Conservation (phyloP, 2,888 invertebrate genomes). For the Sympetrum striolatum region DNA sequence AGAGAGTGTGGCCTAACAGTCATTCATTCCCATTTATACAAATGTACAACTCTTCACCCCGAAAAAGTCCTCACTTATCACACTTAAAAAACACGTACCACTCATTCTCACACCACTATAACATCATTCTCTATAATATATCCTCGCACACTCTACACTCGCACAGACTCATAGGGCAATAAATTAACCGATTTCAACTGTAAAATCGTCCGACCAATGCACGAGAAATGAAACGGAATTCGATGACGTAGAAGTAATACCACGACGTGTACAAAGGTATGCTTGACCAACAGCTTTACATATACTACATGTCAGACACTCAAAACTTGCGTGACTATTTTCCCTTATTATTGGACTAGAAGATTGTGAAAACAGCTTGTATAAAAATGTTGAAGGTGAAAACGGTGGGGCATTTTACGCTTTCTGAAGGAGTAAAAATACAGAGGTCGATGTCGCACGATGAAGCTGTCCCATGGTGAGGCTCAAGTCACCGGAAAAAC, state of each 20-base stretch:
- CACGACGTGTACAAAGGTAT: slow-evolving; percentile 53
- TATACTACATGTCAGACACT: slow-evolving; percentile 65
- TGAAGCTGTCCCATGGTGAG: neutral
- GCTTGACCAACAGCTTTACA: slow-evolving; percentile 59
- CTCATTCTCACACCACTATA: neutral
- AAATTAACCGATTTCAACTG: neutral
- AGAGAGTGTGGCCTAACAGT: neutral
- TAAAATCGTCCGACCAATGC: neutral
- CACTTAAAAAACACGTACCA: neutral
- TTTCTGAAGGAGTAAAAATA: neutral
- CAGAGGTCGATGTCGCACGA: neutral
- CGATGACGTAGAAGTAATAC: neutral
- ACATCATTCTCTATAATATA: neutral
- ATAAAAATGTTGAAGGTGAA: slow-evolving; percentile 41
- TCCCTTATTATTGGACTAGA: slow-evolving; percentile 50
- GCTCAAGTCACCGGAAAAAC: neutral
- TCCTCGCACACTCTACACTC: neutral
- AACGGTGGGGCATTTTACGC: slow-evolving; percentile 47
- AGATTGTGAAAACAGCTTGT: slow-evolving; percentile 51
- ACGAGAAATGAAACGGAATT: neutral
- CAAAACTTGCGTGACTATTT: slow-evolving; percentile 57
- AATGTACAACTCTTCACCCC: neutral
- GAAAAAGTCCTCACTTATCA: neutral
- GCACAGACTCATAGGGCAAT: neutral
- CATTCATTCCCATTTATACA: slow-evolving; percentile 21